Conservation (phyloP, 2,113 vertebrate genomes). For the Cyphomyrus plagiostoma region DNA sequence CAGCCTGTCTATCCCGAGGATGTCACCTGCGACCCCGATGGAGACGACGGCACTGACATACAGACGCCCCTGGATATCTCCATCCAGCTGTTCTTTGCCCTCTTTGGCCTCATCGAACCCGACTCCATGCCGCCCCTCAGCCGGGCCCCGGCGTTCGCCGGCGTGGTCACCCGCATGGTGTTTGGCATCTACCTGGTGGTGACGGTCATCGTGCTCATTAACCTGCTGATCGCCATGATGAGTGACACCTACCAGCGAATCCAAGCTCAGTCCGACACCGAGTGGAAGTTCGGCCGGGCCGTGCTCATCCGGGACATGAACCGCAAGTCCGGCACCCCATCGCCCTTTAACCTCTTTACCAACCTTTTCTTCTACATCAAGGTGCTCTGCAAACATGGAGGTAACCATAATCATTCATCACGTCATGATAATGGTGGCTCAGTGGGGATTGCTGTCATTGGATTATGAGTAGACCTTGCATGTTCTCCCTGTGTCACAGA, state of each 20-base stretch:
- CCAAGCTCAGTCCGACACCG: conserved; percentile 51
- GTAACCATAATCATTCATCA: conserved; percentile 26
- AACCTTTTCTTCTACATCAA: conserved; percentile 48
- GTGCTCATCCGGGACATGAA: conserved; percentile 52
- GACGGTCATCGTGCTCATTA: conserved; percentile 50
- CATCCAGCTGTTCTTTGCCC: conserved; percentile 48
- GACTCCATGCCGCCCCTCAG: conserved; percentile 33
- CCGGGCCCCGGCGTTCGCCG: conserved; percentile 34
- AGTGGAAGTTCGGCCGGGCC: conserved; percentile 58
- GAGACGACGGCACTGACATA: conserved; percentile 12
- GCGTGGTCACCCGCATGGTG: conserved; percentile 36
- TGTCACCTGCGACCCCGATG: neutral
- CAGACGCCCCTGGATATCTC: conserved; percentile 43
- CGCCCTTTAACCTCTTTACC: conserved; percentile 51
- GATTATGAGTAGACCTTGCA: neutral
- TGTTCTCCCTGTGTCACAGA: neutral
- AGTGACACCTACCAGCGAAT: conserved; percentile 57
- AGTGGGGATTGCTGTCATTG: neutral
- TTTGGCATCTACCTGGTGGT: conserved; percentile 53
- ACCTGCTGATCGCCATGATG: conserved; percentile 58
- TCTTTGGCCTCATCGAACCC: conserved; percentile 48
- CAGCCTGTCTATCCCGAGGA: conserved; percentile 43
- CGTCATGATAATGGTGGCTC: neutral
- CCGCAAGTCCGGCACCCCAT: conserved; percentile 47
- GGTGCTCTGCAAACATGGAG: conserved; percentile 43